Evolutionary conservation across 2,888 invertebrate species (phyloP).

Genomic region (Lamellibrachia satsuma): DNA sequence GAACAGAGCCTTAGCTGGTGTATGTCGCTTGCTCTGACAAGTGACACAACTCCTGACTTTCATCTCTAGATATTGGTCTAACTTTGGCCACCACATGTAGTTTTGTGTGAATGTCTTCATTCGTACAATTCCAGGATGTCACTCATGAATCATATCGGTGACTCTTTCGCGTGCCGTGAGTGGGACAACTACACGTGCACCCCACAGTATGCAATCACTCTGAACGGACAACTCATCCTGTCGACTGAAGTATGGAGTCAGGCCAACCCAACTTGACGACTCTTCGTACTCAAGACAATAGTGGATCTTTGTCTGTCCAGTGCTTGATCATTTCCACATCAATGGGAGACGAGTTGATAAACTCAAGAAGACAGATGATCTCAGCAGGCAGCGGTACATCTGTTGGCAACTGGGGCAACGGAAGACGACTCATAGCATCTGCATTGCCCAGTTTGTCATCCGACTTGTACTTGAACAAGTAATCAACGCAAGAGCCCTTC

Average conservation of each 20-base stretch:
- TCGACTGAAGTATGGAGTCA: background rate
- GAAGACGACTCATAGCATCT: constrained; percentile 26
- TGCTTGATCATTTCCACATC: background rate
- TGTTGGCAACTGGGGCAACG: background rate
- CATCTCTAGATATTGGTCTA: no score
- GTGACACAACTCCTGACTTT: background rate
- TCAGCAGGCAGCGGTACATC: background rate
- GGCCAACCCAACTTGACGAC: background rate
- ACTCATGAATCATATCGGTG: background rate
- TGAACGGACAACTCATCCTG: background rate
- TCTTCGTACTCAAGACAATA: background rate
- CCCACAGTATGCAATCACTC: background rate
- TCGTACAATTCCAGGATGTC: background rate
- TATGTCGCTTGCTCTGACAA: background rate
- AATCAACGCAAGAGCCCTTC: constrained; percentile 37
- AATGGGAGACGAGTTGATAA: background rate
- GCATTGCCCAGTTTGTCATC: background rate
- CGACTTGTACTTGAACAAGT: constrained; percentile 23
- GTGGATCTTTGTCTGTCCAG: background rate
- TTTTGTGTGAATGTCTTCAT: background rate
- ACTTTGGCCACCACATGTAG: background rate
- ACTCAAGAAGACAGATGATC: background rate
- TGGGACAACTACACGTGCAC: background rate
- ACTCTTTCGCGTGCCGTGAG: background rate
- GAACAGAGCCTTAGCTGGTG: background rate